Conservation (phyloP, 1,140 invertebrate species). For the Brachionus sp. region DNA sequence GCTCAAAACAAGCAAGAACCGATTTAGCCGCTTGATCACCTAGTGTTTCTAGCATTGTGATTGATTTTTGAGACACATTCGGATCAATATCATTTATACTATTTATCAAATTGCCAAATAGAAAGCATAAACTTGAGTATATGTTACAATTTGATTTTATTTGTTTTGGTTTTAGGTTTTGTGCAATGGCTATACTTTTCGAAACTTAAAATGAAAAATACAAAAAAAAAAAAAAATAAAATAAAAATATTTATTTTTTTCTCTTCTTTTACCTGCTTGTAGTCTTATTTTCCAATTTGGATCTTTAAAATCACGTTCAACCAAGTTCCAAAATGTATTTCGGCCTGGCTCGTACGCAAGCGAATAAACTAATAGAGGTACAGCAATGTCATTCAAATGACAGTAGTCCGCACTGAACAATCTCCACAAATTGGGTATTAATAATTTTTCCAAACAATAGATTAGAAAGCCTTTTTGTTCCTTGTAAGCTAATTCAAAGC, state of each 20-base stretch:
- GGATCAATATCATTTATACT: conserved; percentile 92
- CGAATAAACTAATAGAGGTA: conserved; percentile 86
- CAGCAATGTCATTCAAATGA: conserved; percentile 80
- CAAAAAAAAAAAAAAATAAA: not conserved
- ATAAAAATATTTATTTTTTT: not conserved
- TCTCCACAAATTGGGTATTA: conserved; percentile 92
- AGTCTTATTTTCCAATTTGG: conserved; percentile 82
- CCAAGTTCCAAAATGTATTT: conserved; percentile 87
- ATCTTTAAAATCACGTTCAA: conserved; percentile 83
- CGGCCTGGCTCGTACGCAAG: conserved; percentile 84
- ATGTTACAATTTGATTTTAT: conserved; percentile 76
- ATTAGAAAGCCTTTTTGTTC: conserved; percentile 92
- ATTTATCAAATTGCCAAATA: conserved; percentile 91
- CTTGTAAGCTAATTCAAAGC: conserved; percentile 76
- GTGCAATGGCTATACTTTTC: conserved; percentile 80
- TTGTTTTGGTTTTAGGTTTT: conserved; percentile 84
- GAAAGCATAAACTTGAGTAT: conserved; percentile 88
- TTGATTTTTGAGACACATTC: conserved; percentile 85
- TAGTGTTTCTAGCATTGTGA: conserved; percentile 86
- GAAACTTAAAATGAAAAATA: conserved; percentile 68
- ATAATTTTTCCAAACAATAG: conserved; percentile 90
- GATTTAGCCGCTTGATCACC: conserved; percentile 68
- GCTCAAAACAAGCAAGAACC: conserved; percentile 71
- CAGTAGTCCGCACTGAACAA: conserved; percentile 85
- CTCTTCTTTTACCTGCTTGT: conserved; percentile 67